Evolutionary conservation across 2,888 invertebrate species (phyloP), one percentile per base, ranked within the genome.

Genomic region (Cheilosia urbana): DNA sequence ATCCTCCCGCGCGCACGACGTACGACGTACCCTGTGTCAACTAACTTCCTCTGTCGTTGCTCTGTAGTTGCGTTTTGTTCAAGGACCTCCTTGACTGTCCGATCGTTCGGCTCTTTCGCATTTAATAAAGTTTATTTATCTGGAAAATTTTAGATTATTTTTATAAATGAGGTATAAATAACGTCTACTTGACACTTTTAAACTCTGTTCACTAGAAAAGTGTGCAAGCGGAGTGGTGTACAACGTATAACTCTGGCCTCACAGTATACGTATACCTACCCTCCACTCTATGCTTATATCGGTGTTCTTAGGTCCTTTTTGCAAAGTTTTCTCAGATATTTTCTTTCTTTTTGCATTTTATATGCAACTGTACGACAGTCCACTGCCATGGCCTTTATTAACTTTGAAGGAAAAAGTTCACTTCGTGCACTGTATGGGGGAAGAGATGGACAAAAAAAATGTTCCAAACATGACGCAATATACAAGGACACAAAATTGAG

Each of bases 91-190:
- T 75, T 57, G 57, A 65, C 79, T 80, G 71, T 66, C 65, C 80
- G 60, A 66, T 66, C 62, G 72, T 62, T 78, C 45, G 72, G 68
- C 51, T 45, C 73, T 65, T 75, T 79, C 73, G 63, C 81, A 75
- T 87, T 87, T 87, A 87, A 87, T 87, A 87, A 87, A 87, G 87
- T 87, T 87, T 87, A 87, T 87, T 87, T 87, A 87, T 87, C 87
- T 87, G 77, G 68, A 87, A 87, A 87, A 87, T 87, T 87, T 87
- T 87, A 87, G 87, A 87, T 87, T 87, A 87, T 87, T 82, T 87
- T 87, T 87, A 87, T 87, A 87, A 87, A 87, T 82, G 87, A 87
- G 81, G 76, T 73, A 87, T 87, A 87, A 87, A 87, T 82, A 87
- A 87, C 58, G 82, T 87, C 73, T 66, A 82, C 78, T 87, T 87